These are phyloP conservation scores for Cyclargus thomasi DNA, from an alignment of 1,140 invertebrate genomes.

Conservation along the genomic window DNA sequence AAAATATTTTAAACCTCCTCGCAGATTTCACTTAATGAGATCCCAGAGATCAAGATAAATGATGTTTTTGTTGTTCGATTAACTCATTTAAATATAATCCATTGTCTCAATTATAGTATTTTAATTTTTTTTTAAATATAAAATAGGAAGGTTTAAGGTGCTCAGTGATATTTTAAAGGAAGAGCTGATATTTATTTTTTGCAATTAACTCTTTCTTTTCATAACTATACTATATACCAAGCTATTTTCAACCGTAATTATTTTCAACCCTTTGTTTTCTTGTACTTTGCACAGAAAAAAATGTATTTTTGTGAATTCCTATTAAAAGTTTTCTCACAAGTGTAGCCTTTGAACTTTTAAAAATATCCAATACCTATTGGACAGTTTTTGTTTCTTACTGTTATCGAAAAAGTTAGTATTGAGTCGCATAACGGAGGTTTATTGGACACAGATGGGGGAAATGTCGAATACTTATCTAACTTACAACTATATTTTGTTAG, in stretches of 20 bases:
- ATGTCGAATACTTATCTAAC: conserved; percentile 28
- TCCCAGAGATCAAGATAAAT: conserved; percentile 4
- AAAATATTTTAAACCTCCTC: conserved; percentile 15
- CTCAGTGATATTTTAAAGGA: no score
- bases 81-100: not conserved
- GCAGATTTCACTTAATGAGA: conserved; percentile 17
- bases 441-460: conserved; percentile 32
- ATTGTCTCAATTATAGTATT: no score
- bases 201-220: no score
- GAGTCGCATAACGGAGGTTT: conserved; percentile 33
- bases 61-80: conserved; percentile 3
- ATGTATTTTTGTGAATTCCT: not conserved
- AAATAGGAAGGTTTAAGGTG: no score
- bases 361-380: conserved; percentile 23
- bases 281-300: no score
- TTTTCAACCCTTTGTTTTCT: no score
- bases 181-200: no score
- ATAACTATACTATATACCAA: no score
- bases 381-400: conserved; percentile 40
- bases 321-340: not conserved
- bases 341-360: not conserved
- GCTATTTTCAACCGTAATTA: no score
- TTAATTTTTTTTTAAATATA: no score
- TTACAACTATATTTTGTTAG: conserved; percentile 23
- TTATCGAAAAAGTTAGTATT: conserved; percentile 43